These are phyloP conservation scores for Myotis davidii DNA, from an alignment of 2,113 vertebrate species.

Conservation along the genomic window DNA sequence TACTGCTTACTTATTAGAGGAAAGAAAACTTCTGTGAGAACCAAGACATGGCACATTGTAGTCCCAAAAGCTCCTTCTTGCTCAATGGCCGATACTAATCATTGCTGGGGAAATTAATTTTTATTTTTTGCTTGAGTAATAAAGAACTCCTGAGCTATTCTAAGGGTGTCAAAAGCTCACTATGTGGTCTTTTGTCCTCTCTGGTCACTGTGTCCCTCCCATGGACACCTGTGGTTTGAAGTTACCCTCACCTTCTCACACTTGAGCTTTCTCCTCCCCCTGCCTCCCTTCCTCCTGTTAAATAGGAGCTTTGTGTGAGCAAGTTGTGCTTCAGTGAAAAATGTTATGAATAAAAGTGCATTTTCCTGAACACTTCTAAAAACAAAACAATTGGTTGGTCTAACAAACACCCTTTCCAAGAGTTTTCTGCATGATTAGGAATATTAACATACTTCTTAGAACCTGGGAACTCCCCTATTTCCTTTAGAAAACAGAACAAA, in stretches of 20 bases:
- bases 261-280: not conserved
- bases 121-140: constrained; percentile 29
- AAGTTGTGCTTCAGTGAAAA: constrained; percentile 26
- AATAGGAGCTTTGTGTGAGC: not conserved
- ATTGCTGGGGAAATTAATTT: not conserved
- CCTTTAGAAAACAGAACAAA: constrained; percentile 30
- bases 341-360: constrained; percentile 8
- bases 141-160: constrained; percentile 8
- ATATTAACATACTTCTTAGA: not conserved
- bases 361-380: not conserved
- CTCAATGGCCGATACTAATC: constrained; percentile 13
- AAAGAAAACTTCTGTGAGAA: constrained; percentile 16
- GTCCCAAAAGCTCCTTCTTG: not conserved
- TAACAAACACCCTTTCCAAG: not conserved
- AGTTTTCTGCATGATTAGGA: constrained; percentile 58
- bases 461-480: constrained; percentile 18
- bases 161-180: constrained; percentile 42
- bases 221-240: not conserved
- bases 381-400: constrained; percentile 18
- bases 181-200: constrained; percentile 25
- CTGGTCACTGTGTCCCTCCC: not conserved
- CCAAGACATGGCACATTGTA: not conserved
- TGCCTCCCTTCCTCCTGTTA: not conserved
- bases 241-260: not conserved
- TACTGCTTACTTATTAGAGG: not conserved